A percentile compares a stretch with the other conserved stretches of the same genome.
Evolutionary conservation across 2,888 invertebrate genomes (phyloP).

Genomic region (Drosophila multiciliata): DNA sequence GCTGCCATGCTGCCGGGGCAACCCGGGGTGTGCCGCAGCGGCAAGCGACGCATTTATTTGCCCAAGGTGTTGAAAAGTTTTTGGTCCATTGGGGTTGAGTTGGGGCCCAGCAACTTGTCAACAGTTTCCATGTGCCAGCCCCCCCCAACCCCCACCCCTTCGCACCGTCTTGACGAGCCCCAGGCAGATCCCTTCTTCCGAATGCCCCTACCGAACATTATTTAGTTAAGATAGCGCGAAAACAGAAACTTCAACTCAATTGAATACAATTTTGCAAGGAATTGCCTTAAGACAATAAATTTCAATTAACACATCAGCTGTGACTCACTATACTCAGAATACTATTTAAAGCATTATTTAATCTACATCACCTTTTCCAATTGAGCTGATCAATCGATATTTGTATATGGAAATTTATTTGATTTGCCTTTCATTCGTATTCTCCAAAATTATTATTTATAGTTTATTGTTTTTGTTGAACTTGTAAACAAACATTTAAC

Average conservation of each 20-base stretch:
- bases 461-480: background rate
- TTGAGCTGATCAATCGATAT: conserved; percentile 34
- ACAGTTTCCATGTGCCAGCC: conserved; percentile 35
- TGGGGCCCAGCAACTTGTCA: conserved; percentile 44
- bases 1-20: conserved; percentile 4
- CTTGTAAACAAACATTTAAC: conserved; percentile 19
- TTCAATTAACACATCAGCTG: conserved; percentile 48
- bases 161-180: background rate
- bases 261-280: conserved; percentile 42
- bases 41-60: conserved; percentile 67
- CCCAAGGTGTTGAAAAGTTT: conserved; percentile 73
- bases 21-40: conserved; percentile 17
- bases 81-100: conserved; percentile 26
- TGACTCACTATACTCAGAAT: conserved; percentile 13
- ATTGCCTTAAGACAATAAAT: conserved; percentile 40
- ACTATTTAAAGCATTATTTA: conserved; percentile 20
- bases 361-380: conserved; percentile 28
- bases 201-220: conserved; percentile 26
- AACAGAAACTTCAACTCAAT: conserved; percentile 38
- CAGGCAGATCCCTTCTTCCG: conserved; percentile 10
- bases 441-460: conserved; percentile 13
- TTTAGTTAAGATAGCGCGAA: conserved; percentile 11
- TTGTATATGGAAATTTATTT: conserved; percentile 25
- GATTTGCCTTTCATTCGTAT: conserved; percentile 16
- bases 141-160: background rate